A percentile compares a stretch with the other conserved stretches of the same genome.
phyloP scores from a whole-genome alignment of 1,140 invertebrate genomes.

The Caerostris darwini region DNA sequence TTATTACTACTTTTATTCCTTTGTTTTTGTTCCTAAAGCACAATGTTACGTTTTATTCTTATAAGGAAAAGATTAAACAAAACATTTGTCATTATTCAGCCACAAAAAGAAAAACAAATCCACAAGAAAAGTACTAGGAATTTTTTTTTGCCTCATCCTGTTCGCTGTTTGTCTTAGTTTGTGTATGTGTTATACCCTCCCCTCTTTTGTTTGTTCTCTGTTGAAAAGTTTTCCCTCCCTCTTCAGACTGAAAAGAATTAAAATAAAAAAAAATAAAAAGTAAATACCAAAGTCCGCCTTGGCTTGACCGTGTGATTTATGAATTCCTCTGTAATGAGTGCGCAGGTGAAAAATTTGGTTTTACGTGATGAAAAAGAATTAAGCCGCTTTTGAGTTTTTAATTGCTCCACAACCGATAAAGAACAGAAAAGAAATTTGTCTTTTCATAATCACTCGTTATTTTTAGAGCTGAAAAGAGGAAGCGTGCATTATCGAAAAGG shows the following conservation, averaged over 20 bases:
- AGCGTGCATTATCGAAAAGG: background rate
- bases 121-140: background rate
- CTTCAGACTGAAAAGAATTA: background rate
- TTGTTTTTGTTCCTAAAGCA: constrained; percentile 15
- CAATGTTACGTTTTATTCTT: constrained; percentile 60
- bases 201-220: constrained; percentile 48
- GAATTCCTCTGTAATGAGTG: constrained; percentile 47
- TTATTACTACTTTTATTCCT: background rate
- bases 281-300: background rate
- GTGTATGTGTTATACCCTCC: background rate
- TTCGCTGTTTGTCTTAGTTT: constrained; percentile 65
- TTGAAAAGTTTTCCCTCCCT: constrained; percentile 47
- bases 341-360: constrained; percentile 64
- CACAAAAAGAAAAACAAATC: constrained; percentile 64
- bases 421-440: constrained; percentile 45
- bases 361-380: constrained; percentile 63
- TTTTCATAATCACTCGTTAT: constrained; percentile 47
- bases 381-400: constrained; percentile 54
- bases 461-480: constrained; percentile 17
- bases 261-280: too few relatives aligned
- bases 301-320: constrained; percentile 49
- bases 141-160: constrained; percentile 28
- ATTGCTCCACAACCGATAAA: constrained; percentile 57
- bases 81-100: constrained; percentile 75
- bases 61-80: constrained; percentile 74